Percentiles rank a stretch among this genome's conserved stretches.
phyloP scores from a whole-genome alignment of 2,888 invertebrate genomes.

The Tinea pellionella region DNA sequence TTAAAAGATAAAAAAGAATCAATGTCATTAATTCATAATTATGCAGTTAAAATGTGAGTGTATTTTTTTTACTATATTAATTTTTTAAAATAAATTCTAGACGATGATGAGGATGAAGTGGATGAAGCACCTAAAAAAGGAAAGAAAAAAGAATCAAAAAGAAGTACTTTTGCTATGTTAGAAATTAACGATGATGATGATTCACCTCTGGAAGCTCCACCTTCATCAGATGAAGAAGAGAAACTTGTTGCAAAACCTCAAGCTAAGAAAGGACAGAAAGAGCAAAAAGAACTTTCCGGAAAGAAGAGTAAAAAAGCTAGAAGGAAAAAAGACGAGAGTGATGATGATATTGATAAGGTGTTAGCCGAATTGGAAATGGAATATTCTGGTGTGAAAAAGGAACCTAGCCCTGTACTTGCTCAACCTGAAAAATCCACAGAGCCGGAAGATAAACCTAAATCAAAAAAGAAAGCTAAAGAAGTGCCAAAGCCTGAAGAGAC shows the following conservation, averaged over 20 bases:
- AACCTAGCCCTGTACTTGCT: constrained; percentile 41
- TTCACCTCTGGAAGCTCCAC: constrained; percentile 47
- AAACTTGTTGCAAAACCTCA: constrained; percentile 40
- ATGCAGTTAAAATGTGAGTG: no score
- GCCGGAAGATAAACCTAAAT: constrained; percentile 40
- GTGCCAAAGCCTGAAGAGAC: constrained; percentile 36
- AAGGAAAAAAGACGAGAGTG: constrained; percentile 80
- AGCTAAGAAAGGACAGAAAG: constrained; percentile 44
- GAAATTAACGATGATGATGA: constrained; percentile 73
- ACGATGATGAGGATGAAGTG: constrained; percentile 38
- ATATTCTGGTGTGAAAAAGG: constrained; percentile 75
- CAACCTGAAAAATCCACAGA: constrained; percentile 35
- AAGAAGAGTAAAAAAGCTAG: constrained; percentile 81
- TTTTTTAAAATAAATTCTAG: background rate
- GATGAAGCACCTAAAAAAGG: constrained; percentile 54
- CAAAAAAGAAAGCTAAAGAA: constrained; percentile 49
- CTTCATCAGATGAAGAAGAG: constrained; percentile 58
- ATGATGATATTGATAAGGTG: constrained; percentile 86
- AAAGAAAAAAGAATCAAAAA: constrained; percentile 57
- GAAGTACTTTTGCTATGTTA: constrained; percentile 75
- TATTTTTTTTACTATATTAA: background rate
- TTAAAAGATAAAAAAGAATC: no score
- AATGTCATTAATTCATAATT: no score
- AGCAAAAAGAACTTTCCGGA: constrained; percentile 59
- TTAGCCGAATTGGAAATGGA: constrained; percentile 86